Base-by-base conservation (phyloP, 2,888 invertebrate species). In the Eupeodes latifasciatus region DNA sequence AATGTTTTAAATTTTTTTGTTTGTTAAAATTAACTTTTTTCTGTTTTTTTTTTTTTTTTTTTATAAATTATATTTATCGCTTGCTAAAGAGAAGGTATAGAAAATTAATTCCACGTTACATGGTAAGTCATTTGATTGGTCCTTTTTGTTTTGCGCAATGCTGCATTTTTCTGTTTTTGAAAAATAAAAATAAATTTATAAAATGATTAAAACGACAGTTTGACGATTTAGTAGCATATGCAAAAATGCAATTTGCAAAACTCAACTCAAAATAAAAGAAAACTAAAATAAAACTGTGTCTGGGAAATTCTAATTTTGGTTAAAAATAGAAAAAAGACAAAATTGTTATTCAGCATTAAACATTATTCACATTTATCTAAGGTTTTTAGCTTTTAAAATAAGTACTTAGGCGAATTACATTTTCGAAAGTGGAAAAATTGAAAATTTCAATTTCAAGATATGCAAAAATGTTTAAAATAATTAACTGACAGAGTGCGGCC, bases 91-190 rank as follows among this genome's bases (percentile, higher is more conserved):
- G 51, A 59, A 59, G 49, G 72, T 83, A 71, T 55, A 76, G 79
- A 79, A 84, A 84, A 87, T 87, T 83, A 83, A 87, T 87, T 87
- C 72, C 83, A 80, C 80, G 72, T 87, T 87, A 84, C 72, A 77
- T 47, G 61, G 27, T 81, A 69, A 84, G 84, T 84, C 87, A 74
- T 87, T 84, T 36, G 76, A 81, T 84, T 87, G 80, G 84, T 84
- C 66, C 83, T 78, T 61, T 72, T 34, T 44, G 19, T 66, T 59
- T 49, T 34, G 79, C 47, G 72, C 81, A 69, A 76, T 62, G 62
- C 76, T 82, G 55, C 62, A 66, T 67, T 71, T 67, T 74, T 69
- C 49, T 40, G 59, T 12, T 66, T 64, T 51, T 64, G 44, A 53
- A 16, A 75, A 49, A 62, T 40, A 69, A 69, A 74, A 77, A 14